phyloP scores from a whole-genome alignment of 1,140 invertebrate genomes.

The Hyles vespertilio region DNA sequence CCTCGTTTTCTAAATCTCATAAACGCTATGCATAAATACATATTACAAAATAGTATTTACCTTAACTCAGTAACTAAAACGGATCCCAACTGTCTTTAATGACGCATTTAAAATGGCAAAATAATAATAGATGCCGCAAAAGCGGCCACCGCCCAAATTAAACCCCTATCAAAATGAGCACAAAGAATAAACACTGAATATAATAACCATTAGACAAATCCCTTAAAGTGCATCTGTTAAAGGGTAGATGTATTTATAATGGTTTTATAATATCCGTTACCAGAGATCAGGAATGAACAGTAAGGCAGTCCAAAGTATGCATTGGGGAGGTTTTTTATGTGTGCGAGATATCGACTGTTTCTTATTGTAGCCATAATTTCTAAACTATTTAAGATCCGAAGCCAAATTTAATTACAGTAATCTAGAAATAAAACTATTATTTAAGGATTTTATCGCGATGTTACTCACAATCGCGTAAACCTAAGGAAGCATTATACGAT shows the following conservation, averaged over 20 bases:
- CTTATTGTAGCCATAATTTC: background rate
- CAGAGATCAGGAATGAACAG: background rate
- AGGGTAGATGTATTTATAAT: slow-evolving; percentile 63
- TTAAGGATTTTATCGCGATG: no score
- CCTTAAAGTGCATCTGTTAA: slow-evolving; percentile 42
- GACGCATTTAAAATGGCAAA: no score
- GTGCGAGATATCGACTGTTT: background rate
- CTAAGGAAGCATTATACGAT: no score
- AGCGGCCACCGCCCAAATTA: slow-evolving; percentile 27
- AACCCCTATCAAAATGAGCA: slow-evolving; percentile 34
- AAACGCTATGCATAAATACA: no score
- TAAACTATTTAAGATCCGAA: no score
- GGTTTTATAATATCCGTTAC: slow-evolving; percentile 49
- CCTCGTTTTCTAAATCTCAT: no score
- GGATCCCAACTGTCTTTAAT: no score
- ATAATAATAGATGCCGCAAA: slow-evolving; percentile 13
- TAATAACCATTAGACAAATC: slow-evolving; percentile 33
- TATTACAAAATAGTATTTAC: no score
- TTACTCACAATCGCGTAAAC: no score
- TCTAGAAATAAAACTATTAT: no score
- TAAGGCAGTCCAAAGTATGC: background rate
- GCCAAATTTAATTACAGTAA: no score
- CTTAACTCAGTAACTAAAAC: no score
- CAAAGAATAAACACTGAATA: slow-evolving; percentile 36
- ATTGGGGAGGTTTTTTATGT: background rate